phyloP scores from a whole-genome alignment of 2,797 vertebrate genomes.

The Poeciliopsis gracilis region DNA sequence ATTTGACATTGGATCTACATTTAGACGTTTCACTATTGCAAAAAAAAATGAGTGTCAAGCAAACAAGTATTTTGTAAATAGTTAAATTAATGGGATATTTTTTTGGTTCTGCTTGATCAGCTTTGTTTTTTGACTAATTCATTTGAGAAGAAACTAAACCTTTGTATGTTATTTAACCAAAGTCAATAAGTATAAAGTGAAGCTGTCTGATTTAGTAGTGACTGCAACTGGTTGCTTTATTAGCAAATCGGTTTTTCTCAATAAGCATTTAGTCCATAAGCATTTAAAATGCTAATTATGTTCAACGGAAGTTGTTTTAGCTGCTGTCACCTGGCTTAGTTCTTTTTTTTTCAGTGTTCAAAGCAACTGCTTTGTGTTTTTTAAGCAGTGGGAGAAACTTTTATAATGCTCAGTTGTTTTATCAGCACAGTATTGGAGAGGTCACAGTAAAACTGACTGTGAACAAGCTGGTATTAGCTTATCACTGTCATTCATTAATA shows the following conservation, averaged over 20 bases:
- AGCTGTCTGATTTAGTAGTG: neutral
- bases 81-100: constrained; percentile 72
- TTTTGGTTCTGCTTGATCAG: constrained; percentile 67
- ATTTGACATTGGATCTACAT: constrained; percentile 13
- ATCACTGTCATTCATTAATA: neutral
- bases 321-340: neutral
- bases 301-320: neutral
- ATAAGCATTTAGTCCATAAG: neutral
- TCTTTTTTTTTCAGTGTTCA: neutral
- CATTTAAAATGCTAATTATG: neutral
- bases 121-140: constrained; percentile 80
- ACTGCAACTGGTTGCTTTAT: neutral
- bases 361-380: neutral
- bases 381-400: neutral
- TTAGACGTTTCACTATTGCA: constrained; percentile 30
- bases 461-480: too few relatives aligned
- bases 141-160: constrained; percentile 78
- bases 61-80: constrained; percentile 36
- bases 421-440: neutral
- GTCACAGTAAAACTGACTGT: neutral
- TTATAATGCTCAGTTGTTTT: neutral
- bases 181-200: neutral
- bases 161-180: constrained; percentile 35
- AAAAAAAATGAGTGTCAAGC: constrained; percentile 34
- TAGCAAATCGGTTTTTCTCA: neutral